Evolutionary conservation across 92 coral and sea anemone genomes (phyloP).

Genomic region (Actinostola sp.): DNA sequence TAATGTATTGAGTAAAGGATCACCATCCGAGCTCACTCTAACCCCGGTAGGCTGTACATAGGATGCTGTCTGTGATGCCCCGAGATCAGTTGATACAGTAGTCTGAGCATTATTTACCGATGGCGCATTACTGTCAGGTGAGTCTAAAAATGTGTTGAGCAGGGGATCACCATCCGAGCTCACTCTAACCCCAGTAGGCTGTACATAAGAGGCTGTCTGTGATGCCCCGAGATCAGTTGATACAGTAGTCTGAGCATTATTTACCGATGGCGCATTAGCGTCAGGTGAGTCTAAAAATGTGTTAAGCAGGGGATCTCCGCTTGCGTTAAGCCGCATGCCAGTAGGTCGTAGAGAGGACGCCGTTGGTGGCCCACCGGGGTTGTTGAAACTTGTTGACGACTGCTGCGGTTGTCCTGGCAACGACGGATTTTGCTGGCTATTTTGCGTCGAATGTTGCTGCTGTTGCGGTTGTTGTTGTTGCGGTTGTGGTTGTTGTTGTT

Average conservation of each 20-base stretch:
- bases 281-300: conserved; percentile 18
- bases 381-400: not conserved
- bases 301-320: conserved; percentile 20
- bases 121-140: not conserved
- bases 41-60: not conserved
- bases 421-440: not conserved
- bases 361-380: not conserved
- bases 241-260: not conserved
- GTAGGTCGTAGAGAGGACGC: conserved; percentile 9
- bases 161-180: conserved; percentile 15
- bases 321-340: conserved; percentile 17
- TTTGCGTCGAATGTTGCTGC: not conserved
- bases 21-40: not conserved
- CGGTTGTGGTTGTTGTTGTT: not conserved
- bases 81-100: not conserved
- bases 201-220: not conserved
- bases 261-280: not conserved
- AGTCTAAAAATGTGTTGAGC: conserved; percentile 16
- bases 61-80: not conserved
- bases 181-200: not conserved
- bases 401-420: not conserved
- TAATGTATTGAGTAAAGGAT: conserved; percentile 3
- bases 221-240: not conserved
- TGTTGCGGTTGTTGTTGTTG: not conserved
- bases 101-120: not conserved